Percentiles rank a stretch among this genome's conserved stretches.
Conservation (phyloP, 2,888 invertebrate species). For the Calameuta filiformis region DNA sequence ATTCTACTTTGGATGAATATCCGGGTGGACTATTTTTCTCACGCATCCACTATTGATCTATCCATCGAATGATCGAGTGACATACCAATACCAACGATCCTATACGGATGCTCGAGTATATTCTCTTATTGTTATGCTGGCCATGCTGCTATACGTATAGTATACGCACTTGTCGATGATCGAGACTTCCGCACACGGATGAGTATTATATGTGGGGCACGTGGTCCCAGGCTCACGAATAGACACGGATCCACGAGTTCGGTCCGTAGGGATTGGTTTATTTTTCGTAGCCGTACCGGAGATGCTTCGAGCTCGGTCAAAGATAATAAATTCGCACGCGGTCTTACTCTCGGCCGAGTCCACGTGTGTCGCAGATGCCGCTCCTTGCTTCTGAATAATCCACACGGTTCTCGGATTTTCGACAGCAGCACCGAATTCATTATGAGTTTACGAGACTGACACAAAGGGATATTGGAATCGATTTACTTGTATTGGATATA, state of each 20-base stretch:
- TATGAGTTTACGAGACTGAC: neutral
- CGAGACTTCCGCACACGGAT: neutral
- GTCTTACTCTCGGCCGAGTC: neutral
- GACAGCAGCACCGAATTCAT: neutral
- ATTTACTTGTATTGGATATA: neutral
- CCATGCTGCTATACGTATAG: neutral
- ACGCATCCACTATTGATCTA: neutral
- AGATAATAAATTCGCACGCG: neutral
- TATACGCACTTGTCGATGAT: neutral
- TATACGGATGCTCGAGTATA: neutral
- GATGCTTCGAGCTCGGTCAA: neutral
- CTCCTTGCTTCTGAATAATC: neutral
- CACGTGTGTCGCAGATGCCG: neutral
- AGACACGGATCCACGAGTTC: neutral
- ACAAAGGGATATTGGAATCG: neutral
- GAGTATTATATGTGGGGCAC: neutral
- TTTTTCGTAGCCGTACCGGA: neutral
- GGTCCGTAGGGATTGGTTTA: neutral
- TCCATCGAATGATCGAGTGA: neutral
- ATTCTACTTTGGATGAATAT: neutral
- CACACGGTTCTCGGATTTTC: neutral
- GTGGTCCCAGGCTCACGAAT: neutral
- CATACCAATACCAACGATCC: neutral
- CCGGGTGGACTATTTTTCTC: neutral
- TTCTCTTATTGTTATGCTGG: neutral